phyloP scores from a whole-genome alignment of 1,140 invertebrate species.

The Panagrolaimus sp. region DNA sequence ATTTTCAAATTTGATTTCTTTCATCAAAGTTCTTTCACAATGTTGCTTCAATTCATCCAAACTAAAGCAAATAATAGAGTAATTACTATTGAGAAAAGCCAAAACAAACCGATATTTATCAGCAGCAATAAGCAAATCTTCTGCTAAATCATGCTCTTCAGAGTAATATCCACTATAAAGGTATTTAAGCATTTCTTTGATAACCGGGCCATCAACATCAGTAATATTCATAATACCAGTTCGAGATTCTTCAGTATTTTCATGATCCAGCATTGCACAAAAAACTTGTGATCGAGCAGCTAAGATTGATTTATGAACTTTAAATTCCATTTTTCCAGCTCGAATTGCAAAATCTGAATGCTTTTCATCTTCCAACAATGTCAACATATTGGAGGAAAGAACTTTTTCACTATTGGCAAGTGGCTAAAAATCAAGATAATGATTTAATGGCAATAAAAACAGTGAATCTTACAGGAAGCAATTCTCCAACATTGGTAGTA shows the following conservation, averaged over 20 bases:
- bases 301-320: slow-evolving; percentile 53
- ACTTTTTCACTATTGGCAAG: slow-evolving; percentile 42
- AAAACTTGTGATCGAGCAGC: slow-evolving; percentile 58
- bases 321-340: slow-evolving; percentile 45
- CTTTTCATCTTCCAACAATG: slow-evolving; percentile 46
- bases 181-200: slow-evolving; percentile 57
- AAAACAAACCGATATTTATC: slow-evolving; percentile 52
- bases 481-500: slow-evolving; percentile 49
- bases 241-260: slow-evolving; percentile 52
- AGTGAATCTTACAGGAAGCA: slow-evolving; percentile 8
- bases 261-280: slow-evolving; percentile 53
- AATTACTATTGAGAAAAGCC: slow-evolving; percentile 17
- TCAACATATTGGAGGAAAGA: slow-evolving; percentile 52
- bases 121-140: slow-evolving; percentile 58
- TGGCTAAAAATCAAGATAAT: neutral
- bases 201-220: slow-evolving; percentile 53
- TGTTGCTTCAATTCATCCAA: slow-evolving; percentile 50
- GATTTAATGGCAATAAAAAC: slow-evolving; percentile 13
- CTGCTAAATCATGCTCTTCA: slow-evolving; percentile 53
- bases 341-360: slow-evolving; percentile 56
- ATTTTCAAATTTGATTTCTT: slow-evolving; percentile 50
- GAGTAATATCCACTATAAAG: slow-evolving; percentile 52
- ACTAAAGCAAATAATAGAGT: slow-evolving; percentile 31
- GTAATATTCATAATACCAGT: slow-evolving; percentile 52
- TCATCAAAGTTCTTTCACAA: slow-evolving; percentile 51